A percentile compares a stretch with the other conserved stretches of the same genome.
These are phyloP conservation scores for Sylvietta virens DNA, from an alignment of 2,113 vertebrate species.

Conservation along the genomic window DNA sequence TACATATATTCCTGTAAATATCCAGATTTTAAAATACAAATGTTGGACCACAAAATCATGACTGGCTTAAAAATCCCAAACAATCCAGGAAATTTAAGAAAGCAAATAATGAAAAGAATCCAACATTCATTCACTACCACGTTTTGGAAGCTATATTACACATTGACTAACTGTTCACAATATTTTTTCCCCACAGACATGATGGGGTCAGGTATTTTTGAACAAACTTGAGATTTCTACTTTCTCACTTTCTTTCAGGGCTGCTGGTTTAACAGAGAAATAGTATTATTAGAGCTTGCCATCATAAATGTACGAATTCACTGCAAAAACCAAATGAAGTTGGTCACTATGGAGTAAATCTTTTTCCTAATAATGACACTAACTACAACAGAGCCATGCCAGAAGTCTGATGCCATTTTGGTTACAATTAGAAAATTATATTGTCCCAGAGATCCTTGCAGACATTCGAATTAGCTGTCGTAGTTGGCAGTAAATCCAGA, in stretches of 20 bases:
- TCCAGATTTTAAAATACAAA: background rate
- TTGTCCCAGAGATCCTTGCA: background rate
- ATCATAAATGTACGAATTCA: background rate
- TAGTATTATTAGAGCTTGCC: background rate
- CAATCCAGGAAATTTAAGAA: background rate
- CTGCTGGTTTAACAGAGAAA: background rate
- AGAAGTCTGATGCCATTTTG: constrained; percentile 28
- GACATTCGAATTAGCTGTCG: background rate
- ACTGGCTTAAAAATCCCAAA: background rate
- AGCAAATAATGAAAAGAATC: background rate
- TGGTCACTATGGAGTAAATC: background rate
- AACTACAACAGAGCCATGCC: background rate
- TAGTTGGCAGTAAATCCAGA: constrained; percentile 2
- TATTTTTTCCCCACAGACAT: background rate
- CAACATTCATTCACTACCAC: background rate
- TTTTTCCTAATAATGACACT: background rate
- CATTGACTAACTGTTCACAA: background rate
- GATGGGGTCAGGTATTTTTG: background rate
- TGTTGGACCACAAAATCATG: background rate
- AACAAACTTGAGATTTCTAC: background rate
- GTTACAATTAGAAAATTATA: constrained; percentile 27
- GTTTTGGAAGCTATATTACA: background rate
- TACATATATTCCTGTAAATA: background rate
- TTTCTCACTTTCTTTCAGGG: background rate
- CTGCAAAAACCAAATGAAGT: background rate